Evolutionary conservation across 2,113 vertebrate genomes (phyloP).

Genomic region (Silurus meridionalis): DNA sequence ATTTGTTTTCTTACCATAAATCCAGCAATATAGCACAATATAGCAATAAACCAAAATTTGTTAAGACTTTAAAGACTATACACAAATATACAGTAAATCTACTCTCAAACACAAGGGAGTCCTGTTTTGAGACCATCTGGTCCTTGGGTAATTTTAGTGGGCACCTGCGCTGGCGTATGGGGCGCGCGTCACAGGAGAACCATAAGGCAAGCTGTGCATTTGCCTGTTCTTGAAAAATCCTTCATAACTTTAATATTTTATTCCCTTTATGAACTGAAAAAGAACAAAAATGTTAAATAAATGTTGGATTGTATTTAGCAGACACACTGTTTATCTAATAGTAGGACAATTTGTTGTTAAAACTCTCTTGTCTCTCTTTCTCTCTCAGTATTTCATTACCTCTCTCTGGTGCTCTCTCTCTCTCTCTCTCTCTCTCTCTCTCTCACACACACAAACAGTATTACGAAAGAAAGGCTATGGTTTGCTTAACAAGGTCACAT

Average conservation of each 20-base stretch:
- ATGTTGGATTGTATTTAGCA: background rate
- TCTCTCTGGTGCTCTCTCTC: background rate
- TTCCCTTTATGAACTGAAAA: background rate
- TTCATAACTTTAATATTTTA: slow-evolving; percentile 11
- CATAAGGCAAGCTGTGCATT: slow-evolving; percentile 71
- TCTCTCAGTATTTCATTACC: background rate
- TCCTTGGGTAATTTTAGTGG: slow-evolving; percentile 70
- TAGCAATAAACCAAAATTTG: background rate
- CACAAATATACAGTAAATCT: slow-evolving; percentile 10
- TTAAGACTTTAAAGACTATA: background rate
- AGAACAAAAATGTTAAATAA: background rate
- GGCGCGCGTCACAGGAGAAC: slow-evolving; percentile 62
- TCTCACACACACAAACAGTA: no score
- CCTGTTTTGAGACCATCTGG: slow-evolving; percentile 76
- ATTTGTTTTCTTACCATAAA: background rate
- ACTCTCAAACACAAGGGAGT: slow-evolving; percentile 51
- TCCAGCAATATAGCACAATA: background rate
- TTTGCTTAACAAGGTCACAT: slow-evolving; percentile 59
- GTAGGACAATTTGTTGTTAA: background rate
- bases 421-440: background rate
- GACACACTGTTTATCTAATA: background rate
- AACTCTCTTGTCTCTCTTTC: background rate
- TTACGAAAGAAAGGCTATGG: slow-evolving; percentile 9
- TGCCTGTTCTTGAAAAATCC: slow-evolving; percentile 66
- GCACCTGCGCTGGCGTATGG: slow-evolving; percentile 62